Base-by-base conservation (phyloP, 1,140 invertebrate species). In the Brachystomella parvula region DNA sequence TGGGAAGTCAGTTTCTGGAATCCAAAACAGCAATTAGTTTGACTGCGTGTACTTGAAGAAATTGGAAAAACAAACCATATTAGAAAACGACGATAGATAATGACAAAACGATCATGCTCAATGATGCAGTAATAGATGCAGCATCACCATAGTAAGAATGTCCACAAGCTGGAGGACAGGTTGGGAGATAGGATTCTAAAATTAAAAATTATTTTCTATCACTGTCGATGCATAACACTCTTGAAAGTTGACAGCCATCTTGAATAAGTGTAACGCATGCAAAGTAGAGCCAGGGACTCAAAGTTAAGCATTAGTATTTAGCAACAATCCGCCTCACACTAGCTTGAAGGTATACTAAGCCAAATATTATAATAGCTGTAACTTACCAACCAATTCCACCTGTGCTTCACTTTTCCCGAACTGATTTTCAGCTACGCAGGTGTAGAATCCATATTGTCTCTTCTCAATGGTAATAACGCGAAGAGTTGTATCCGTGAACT, bases 401-500 rank as follows among this genome's bases (percentile, higher is more conserved):
- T 80, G 80, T 0, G 86, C 87, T 76, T 90, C 85, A 49, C 83
- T 83, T 33, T 82, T 81, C n/a, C 92, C 92, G 2, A 95, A 80
- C 75, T 92, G 92, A 76, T 95, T 96, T 47, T 85, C 84, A 17
- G 92, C 92, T 74, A 85, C 87, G 79, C 92, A 96, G 0, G 85
- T 82, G 78, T 94, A 96, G 63, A 85, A 33, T 15, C 66, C 66
- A 75, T 89, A 95, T 75, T 94, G 92, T 47, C 86, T 82, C 75
- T 94, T 94, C 78, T 95, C 92, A 61, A 94, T 90, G 0, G 90
- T 93, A 59, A 93, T 90, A 0, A 94, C 86, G 62, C 90, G 83
- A 47, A 95, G 79, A 0, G 90, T 94, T 0, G 90, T 91, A 74
- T 93, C 90, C 0, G 90, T 92, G 74, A 89, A 92, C 75, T 94